Base-by-base conservation (phyloP, 2,888 invertebrate species). In the Glyphotaelius pellucidus region DNA sequence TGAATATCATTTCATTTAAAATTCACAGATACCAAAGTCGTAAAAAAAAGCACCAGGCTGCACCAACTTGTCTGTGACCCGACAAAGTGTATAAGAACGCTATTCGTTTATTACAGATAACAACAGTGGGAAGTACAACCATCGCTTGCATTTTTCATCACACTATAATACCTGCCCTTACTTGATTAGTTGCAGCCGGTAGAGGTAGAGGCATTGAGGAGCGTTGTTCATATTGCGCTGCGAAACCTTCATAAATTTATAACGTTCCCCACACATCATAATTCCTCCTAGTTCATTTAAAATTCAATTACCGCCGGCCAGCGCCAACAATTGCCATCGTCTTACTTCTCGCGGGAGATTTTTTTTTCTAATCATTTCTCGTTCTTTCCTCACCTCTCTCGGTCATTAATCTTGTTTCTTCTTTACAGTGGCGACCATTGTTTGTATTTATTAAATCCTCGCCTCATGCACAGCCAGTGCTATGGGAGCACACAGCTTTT, bases 271-370 rank as follows among this genome's bases (percentile, higher is more conserved):
- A 90, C 83, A 83, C 83, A 83, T 90, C 80, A 83, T 90, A 90
- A 90, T 83, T 90, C 90, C 83, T 90, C 35, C 67, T 83, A 15
- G 88, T 88, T 88, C 42, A 90, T 90, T 90, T 90, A 90, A 90
- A 90, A 90, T 90, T 90, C 90, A 90, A 90, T 90, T 90, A 90
- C 47, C n/a, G 32, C 81, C 79, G n/a, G n/a, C 88, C 88, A 88
- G 52, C 88, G 88, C 88, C 52, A 88, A 88, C 88, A 88, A 52
- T 88, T 30, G 88, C 88, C 9, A 31, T 30, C 88, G 31, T 88
- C 32, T 52, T 88, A 31, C 52, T 88, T 88, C 88, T 19, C 88
- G 88, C 32, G 9, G 15, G 15, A 81, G 81, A 81, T 81, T 81
- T 81, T 81, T 80, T 81, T 81, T 32, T 81, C 81, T 81, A 31